Base-by-base conservation (phyloP, 2,797 vertebrate genomes). In the Sus cebifrons region DNA sequence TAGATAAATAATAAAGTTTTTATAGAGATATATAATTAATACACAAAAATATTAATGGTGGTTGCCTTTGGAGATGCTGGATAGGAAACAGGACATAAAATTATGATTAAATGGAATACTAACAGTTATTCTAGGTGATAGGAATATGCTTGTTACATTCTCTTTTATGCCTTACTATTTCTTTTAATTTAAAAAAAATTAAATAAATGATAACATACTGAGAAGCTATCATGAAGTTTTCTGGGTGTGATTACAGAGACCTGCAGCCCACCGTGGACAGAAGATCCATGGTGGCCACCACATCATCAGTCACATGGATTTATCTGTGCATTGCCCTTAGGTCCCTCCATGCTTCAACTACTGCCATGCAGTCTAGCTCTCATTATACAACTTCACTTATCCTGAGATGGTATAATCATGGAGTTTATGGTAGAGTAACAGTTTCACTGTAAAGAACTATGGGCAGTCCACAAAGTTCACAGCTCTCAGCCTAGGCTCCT, bases 361-460 rank as follows among this genome's bases (percentile, higher is more conserved):
- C 21, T n/a, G 25, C 36, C 18, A 2, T 23, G 49, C 13, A 73
- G 21, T 75, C 36, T 74, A 68, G 54, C 12, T 40, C 8, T 65
- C 60, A 73, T 52, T 70, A 56, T 54, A 49, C 12, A 56, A 32
- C 56, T 40, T 60, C 27, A 56, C 54, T 68, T 52, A 14, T 70
- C 56, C 54, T 82, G 29, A 17, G 54, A n/a, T 74, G 25, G 3
- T 29, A 12, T 78, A 60, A 82, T 84, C 52, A 54, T 27, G 29
- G 60, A 81, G 10, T 67, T 44, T 32, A 75, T 1, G 18, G 36
- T 21, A 68, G 78, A 95, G n/a, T 17, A 20, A 94, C 20, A 58
- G 14, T 64, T 83, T 90, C 86, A 84, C 58, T 74, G 23, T n/a
- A 83, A 94, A 74, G 52, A 86, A 62, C 60, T 75, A 70, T 6